Base-by-base conservation (phyloP, 1,140 invertebrate genomes). In the Asobara japonica region DNA sequence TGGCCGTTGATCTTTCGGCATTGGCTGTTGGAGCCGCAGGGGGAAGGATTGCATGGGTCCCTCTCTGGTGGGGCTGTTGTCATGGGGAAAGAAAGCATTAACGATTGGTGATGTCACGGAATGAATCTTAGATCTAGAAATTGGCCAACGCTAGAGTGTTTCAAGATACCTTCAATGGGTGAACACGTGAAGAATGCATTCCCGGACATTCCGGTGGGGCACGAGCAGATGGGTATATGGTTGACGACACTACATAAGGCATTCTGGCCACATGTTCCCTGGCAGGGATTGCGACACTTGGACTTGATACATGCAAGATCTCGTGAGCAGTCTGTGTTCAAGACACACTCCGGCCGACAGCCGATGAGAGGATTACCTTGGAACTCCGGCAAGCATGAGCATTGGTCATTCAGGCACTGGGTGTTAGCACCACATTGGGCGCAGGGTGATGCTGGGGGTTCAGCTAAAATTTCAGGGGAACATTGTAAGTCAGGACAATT, bases 191-290 rank as follows among this genome's bases (percentile, higher is more conserved):
- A 83, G 75, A 93, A 93, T 16, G 93, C 92, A 83, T 93, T 93
- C 69, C 94, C 93, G 5, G 89, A 90, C 79, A 89, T 93, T 71
- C 90, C 91, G 31, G 84, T 81, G 31, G 91, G 88, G 79, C 93
- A 94, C 65, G 88, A 90, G 77, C 94, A 95, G 71, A 93, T 90
- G 11, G 94, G 92, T 74, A 93, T 88, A 82, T 95, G 94, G 83
- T 93, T 93, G 5, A 93, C 84, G 1, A 94, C 92, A 74, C 89
- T 88, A 78, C 94, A 96, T 31, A 91, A 82, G 1, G 94, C 93
- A 81, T 93, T 92, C 48, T 88, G 79, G 30, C 93, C 94, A 79
- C 94, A 94, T 16, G 89, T 90, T 68, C 91, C 92, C 16, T 88
- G 84, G 77, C 94, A 95, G 7, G 93, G 93, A 82, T 94, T 88